A percentile compares a stretch with the other conserved stretches of the same genome.
phyloP scores from a whole-genome alignment of 2,797 vertebrate genomes.

The Knipowitschia caucasica region DNA sequence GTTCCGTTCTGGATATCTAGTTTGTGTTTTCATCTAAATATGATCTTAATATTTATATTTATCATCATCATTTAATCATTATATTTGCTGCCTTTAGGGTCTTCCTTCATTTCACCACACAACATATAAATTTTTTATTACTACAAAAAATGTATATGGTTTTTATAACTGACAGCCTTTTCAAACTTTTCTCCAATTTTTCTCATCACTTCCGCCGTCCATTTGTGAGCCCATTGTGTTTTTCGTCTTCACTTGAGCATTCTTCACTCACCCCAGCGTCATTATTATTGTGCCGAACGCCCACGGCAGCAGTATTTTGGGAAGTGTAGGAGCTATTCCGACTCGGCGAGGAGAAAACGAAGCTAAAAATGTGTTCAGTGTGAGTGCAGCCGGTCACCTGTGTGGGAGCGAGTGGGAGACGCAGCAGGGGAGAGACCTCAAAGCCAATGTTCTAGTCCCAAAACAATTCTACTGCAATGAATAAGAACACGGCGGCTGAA shows the following conservation, averaged over 20 bases:
- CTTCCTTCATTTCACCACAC: too few species aligned
- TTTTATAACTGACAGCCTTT: too few species aligned
- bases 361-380: slow-evolving; percentile 52
- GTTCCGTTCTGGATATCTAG: too few species aligned
- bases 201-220: neutral
- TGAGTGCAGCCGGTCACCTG: slow-evolving; percentile 52
- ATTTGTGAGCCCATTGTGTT: neutral
- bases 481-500: slow-evolving; percentile 26
- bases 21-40: too few species aligned
- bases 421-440: slow-evolving; percentile 37
- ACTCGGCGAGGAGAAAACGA: slow-evolving; percentile 37
- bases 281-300: slow-evolving; percentile 29
- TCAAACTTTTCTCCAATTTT: neutral
- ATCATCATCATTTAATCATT: too few species aligned
- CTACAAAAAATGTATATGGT: too few species aligned
- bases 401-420: slow-evolving; percentile 49
- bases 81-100: too few species aligned
- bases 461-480: neutral
- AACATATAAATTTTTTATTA: too few species aligned
- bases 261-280: slow-evolving; percentile 1
- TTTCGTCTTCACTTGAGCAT: neutral
- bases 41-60: too few species aligned
- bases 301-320: slow-evolving; percentile 55
- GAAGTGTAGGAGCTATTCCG: slow-evolving; percentile 41
- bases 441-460: slow-evolving; percentile 42